Evolutionary conservation across 1,140 invertebrate genomes (phyloP).

Genomic region (Ips nitidus): DNA sequence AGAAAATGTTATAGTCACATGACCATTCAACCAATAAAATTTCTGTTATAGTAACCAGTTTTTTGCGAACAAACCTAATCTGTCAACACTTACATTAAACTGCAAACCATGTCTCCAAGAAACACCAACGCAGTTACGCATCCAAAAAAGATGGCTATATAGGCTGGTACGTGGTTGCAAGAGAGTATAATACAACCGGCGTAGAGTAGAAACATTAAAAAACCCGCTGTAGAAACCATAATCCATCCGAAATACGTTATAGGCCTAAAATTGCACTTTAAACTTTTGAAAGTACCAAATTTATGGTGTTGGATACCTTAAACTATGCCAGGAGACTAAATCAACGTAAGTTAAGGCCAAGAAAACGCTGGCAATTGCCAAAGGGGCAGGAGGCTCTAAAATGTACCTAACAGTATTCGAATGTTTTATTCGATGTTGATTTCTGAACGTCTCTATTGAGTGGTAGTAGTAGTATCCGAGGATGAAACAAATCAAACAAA

Average conservation of each 20-base stretch:
- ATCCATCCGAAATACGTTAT: conserved; percentile 25
- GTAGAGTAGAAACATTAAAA: conserved; percentile 23
- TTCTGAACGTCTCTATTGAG: conserved; percentile 6
- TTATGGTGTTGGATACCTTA: background rate
- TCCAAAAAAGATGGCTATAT: conserved; percentile 20
- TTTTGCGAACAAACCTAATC: background rate
- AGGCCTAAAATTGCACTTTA: conserved; percentile 4
- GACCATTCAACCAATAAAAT: background rate
- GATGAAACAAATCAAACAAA: conserved; percentile 19
- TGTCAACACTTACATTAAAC: conserved; percentile 20
- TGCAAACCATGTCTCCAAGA: conserved; percentile 24
- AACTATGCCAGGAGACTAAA: conserved; percentile 12
- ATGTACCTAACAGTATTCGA: conserved; percentile 4
- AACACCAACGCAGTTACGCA: conserved; percentile 24
- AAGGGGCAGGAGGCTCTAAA: conserved; percentile 10
- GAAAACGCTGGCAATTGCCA: conserved; percentile 15
- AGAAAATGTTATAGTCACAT: background rate
- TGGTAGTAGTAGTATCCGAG: conserved; percentile 4
- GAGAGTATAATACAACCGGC: conserved; percentile 15
- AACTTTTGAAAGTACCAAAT: background rate
- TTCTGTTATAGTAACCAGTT: background rate
- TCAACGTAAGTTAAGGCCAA: conserved; percentile 18
- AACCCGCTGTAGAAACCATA: conserved; percentile 21
- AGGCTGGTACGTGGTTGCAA: background rate
- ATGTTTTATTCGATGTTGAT: background rate